Evolutionary conservation across 2,797 vertebrate species (phyloP).

Genomic region (Chrysolophus pictus): DNA sequence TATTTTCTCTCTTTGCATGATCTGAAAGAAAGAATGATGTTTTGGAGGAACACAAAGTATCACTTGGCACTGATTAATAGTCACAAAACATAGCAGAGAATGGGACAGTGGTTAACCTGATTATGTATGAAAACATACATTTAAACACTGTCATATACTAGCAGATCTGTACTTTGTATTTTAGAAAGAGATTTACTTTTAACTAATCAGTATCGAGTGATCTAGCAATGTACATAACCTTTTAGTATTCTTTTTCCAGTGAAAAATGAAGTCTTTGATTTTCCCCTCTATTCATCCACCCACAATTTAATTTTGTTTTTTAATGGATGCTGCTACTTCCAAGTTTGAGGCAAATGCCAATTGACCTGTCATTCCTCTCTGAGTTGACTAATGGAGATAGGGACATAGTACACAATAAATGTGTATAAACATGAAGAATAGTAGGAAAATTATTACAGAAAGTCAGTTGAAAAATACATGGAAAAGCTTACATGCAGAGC

Average conservation of each 20-base stretch:
- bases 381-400: neutral
- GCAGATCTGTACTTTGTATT: neutral
- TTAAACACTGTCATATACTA: neutral
- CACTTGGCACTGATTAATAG: slow-evolving; percentile 25
- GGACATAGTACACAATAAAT: neutral
- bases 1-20: neutral
- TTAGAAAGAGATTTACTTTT: neutral
- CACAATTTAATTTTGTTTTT: neutral
- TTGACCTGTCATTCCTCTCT: slow-evolving; percentile 10
- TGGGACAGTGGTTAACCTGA: slow-evolving; percentile 1
- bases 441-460: neutral
- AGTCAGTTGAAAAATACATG: neutral
- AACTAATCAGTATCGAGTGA: neutral
- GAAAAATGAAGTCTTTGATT: neutral
- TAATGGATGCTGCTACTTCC: neutral
- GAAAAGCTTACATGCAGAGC: accelerated
- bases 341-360: neutral
- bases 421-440: neutral
- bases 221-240: neutral
- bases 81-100: neutral
- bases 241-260: neutral
- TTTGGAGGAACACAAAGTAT: slow-evolving; percentile 1
- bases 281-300: neutral
- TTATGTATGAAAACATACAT: slow-evolving; percentile 3
- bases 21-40: neutral